Evolutionary conservation across 2,113 vertebrate genomes (phyloP), one percentile per base, ranked within the genome.

Genomic region (Otolemur garnettii): DNA sequence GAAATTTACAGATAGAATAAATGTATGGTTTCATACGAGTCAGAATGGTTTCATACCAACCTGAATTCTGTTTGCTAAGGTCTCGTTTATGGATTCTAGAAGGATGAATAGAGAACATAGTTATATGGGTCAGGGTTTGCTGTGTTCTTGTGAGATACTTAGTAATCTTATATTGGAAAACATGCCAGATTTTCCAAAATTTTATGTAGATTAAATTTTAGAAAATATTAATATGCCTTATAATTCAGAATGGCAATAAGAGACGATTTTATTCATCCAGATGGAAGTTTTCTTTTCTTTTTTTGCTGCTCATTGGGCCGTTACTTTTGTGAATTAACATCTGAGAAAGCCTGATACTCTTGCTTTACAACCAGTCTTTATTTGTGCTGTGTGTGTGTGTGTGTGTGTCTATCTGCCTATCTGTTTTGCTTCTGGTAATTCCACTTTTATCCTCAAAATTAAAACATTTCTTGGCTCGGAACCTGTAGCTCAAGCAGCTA

Each of bases 191-290:
- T 55, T 72, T 83, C 24, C 80, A 57, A 80, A 80, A 38, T 33
- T 80, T 55, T 80, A 74, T 50, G n/a, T 77, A 87, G n/a, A 62
- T n/a, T 60, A 77, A 60, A 90, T 87, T 90, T 94, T 84, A 79
- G n/a, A 33, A 85, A 89, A 80, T 24, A 75, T 45, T 66, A 77
- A 50, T 68, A 53, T 42, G 1, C 35, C 15, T 50, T 50, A 22
- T 74, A 78, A 83, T 92, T 81, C 30, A 45, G 87, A 81, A 87
- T n/a, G 13, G 2, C 75, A 90, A 38, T 21, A 17, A 85, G n/a
- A 89, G 7, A 77, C 92, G 21, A 59, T 55, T 45, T 50, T 87
- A 12, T 81, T 83, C 22, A 26, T 62, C 15, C 55, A 64, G 24
- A 84, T 0, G 80, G 33, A 50, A 66, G 28, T 5, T 84, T 50